A percentile compares a stretch with the other conserved stretches of the same genome.
Evolutionary conservation across 2,888 invertebrate species (phyloP).

Genomic region (Alentia gelatinosa): DNA sequence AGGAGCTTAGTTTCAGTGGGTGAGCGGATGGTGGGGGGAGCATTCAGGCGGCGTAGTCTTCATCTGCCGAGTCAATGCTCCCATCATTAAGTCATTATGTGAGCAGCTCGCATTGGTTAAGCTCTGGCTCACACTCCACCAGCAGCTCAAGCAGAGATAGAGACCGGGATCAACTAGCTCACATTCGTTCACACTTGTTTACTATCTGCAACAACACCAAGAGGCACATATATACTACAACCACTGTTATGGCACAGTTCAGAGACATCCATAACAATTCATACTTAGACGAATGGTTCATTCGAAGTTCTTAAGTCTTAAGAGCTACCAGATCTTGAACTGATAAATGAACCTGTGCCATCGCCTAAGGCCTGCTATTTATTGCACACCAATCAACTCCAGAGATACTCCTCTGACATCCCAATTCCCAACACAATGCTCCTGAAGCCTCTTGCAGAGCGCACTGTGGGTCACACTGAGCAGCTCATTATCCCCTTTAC

Average conservation of each 20-base stretch:
- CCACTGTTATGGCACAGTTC: not conserved
- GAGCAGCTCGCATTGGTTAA: conserved; percentile 10
- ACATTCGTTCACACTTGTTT: not conserved
- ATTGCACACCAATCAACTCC: too few relatives aligned
- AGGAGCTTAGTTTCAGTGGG: conserved; percentile 25
- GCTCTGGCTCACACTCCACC: not conserved
- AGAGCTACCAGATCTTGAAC: too few relatives aligned
- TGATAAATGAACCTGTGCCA: too few relatives aligned
- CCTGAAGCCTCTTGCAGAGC: too few relatives aligned
- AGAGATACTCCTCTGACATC: too few relatives aligned
- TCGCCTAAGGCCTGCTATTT: too few relatives aligned
- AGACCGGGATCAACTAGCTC: not conserved
- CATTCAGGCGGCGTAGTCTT: not conserved
- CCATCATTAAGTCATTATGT: conserved; percentile 8
- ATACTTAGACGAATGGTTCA: too few relatives aligned
- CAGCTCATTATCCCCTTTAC: too few relatives aligned
- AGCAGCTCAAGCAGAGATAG: not conserved
- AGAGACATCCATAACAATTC: not conserved
- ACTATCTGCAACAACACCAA: too few relatives aligned
- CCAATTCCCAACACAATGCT: too few relatives aligned
- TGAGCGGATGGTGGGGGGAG: not conserved
- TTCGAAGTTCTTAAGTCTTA: too few relatives aligned
- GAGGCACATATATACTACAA: not conserved
- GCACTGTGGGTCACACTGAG: too few relatives aligned
- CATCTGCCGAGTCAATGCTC: conserved; percentile 24